Evolutionary conservation across 2,113 vertebrate genomes (phyloP).

Genomic region (Paramormyrops kingsleyae): DNA sequence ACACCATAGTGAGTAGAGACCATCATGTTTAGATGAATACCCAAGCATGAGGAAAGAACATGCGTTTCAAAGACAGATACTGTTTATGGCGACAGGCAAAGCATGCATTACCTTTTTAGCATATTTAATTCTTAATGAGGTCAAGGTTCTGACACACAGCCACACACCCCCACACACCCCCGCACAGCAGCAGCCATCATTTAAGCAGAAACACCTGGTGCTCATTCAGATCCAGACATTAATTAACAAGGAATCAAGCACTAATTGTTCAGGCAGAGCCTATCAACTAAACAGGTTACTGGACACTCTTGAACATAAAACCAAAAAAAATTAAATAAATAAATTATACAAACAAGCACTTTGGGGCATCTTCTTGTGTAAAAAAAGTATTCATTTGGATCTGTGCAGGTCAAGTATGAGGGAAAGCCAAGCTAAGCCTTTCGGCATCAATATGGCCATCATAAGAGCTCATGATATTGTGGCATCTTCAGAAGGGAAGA

Average conservation of each 20-base stretch:
- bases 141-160: neutral
- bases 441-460: neutral
- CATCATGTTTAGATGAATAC: neutral
- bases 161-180: no score
- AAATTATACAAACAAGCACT: neutral
- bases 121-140: neutral
- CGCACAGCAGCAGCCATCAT: neutral
- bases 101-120: no score
- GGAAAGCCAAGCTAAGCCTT: neutral
- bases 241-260: neutral
- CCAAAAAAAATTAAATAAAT: neutral
- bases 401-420: neutral
- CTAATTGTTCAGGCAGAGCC: neutral
- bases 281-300: neutral
- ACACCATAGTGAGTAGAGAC: neutral
- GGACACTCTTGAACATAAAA: neutral
- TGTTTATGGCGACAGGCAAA: neutral
- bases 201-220: neutral
- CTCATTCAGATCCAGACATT: neutral
- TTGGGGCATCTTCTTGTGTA: neutral
- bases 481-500: neutral
- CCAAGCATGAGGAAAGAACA: neutral
- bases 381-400: neutral
- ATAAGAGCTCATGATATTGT: neutral
- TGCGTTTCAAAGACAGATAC: neutral